phyloP scores from a whole-genome alignment of 2,888 invertebrate species.

The Stenoptilia bipunctidactyla region DNA sequence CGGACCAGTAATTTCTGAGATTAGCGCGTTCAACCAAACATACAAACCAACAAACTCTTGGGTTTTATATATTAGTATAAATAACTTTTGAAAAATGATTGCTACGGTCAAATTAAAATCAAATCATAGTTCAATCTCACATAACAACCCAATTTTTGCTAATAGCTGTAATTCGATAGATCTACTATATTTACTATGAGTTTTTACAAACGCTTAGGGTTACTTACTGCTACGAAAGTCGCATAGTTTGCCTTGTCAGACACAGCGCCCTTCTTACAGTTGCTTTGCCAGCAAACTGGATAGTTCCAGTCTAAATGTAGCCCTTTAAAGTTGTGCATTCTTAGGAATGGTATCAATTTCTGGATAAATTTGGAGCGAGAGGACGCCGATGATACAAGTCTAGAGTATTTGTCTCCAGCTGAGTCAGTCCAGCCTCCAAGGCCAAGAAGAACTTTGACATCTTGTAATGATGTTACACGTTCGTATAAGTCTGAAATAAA shows the following conservation, averaged over 20 bases:
- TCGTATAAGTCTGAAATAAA: conserved; percentile 80
- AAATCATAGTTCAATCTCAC: no score
- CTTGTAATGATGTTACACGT: conserved; percentile 78
- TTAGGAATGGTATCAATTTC: conserved; percentile 78
- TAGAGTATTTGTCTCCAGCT: conserved; percentile 87
- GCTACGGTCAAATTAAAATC: no score
- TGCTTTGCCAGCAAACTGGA: conserved; percentile 93
- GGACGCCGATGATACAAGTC: conserved; percentile 77
- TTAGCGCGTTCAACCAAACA: no score
- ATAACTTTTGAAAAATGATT: no score
- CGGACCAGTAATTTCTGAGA: no score
- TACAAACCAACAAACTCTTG: no score
- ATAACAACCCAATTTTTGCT: no score
- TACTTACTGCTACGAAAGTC: conserved; percentile 77
- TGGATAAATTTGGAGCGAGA: conserved; percentile 79
- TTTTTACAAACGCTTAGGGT: no score
- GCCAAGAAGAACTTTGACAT: conserved; percentile 79
- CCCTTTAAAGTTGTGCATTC: conserved; percentile 84
- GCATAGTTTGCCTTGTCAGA: conserved; percentile 85
- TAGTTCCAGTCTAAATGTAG: conserved; percentile 96
- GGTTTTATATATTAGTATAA: no score
- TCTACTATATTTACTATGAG: no score
- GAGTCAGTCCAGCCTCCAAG: conserved; percentile 98
- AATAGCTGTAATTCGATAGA: no score
- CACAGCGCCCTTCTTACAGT: conserved; percentile 84